Evolutionary conservation across 2,797 vertebrate species (phyloP).

Genomic region (Falco columbarius): DNA sequence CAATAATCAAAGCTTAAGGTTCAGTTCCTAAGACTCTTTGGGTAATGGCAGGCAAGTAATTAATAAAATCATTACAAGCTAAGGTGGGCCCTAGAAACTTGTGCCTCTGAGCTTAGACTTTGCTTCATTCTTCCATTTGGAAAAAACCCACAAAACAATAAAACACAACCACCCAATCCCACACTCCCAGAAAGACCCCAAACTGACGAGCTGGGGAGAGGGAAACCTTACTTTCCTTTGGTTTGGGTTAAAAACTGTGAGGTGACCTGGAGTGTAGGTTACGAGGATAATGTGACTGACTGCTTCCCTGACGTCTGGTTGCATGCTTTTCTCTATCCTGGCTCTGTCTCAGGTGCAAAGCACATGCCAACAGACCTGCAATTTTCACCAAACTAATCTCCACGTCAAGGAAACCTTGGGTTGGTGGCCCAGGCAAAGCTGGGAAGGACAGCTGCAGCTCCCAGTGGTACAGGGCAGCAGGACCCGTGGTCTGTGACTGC

Average conservation of each 20-base stretch:
- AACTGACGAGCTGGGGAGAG: not conserved
- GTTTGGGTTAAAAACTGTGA: not conserved
- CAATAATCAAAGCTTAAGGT: not conserved
- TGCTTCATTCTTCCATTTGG: not conserved
- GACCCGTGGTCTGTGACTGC: not conserved
- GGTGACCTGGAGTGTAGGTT: not conserved
- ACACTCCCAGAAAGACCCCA: accelerated
- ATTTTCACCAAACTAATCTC: not conserved
- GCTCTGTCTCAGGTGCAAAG: not conserved
- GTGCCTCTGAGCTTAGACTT: not conserved
- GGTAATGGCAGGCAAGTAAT: not conserved
- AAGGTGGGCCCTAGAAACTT: not conserved
- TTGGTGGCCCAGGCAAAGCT: not conserved
- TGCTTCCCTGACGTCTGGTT: not conserved
- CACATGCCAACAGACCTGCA: not conserved
- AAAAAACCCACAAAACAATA: not conserved
- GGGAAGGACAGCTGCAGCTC: not conserved
- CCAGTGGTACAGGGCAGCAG: not conserved
- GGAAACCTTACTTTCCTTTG: not conserved
- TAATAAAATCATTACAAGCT: not conserved
- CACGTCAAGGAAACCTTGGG: not conserved
- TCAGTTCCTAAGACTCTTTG: not conserved
- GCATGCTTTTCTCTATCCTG: not conserved
- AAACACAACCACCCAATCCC: not conserved
- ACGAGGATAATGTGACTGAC: accelerated